phyloP scores from a whole-genome alignment of 2,113 vertebrate genomes.

The Nipponia nippon region DNA sequence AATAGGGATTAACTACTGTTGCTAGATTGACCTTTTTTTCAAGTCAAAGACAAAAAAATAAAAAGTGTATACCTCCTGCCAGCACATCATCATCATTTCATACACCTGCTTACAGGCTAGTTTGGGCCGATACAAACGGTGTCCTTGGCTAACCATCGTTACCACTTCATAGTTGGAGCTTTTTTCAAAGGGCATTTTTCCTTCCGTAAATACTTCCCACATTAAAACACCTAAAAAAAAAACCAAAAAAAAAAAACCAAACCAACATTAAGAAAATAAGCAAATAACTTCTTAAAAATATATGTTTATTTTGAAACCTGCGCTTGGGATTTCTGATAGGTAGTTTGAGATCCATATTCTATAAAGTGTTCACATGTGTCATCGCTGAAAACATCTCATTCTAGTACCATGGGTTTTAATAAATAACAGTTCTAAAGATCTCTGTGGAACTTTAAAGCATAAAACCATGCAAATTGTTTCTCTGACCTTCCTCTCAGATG shows the following conservation, averaged over 20 bases:
- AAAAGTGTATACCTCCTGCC: conserved; percentile 82
- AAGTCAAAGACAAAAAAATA: neutral
- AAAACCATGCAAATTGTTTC: neutral
- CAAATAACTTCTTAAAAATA: neutral
- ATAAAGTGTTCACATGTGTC: neutral
- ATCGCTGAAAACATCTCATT: neutral
- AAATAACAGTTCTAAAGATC: neutral
- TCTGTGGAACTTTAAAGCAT: neutral
- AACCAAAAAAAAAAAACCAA: neutral
- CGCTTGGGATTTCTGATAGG: neutral
- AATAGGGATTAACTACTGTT: neutral
- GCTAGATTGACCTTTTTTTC: neutral
- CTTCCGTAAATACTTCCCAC: conserved; percentile 94
- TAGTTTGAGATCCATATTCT: neutral
- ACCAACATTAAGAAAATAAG: neutral
- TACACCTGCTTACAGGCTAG: conserved; percentile 80
- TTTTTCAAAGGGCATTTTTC: conserved; percentile 91
- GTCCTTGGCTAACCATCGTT: conserved; percentile 84
- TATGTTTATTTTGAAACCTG: neutral
- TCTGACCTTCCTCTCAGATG: neutral
- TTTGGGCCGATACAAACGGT: conserved; percentile 86
- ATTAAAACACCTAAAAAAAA: conserved; percentile 85
- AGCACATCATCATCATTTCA: conserved; percentile 87
- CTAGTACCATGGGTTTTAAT: neutral
- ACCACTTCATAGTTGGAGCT: conserved; percentile 91